Evolutionary conservation across 2,888 invertebrate genomes (phyloP).

Genomic region (Selenia dentaria): DNA sequence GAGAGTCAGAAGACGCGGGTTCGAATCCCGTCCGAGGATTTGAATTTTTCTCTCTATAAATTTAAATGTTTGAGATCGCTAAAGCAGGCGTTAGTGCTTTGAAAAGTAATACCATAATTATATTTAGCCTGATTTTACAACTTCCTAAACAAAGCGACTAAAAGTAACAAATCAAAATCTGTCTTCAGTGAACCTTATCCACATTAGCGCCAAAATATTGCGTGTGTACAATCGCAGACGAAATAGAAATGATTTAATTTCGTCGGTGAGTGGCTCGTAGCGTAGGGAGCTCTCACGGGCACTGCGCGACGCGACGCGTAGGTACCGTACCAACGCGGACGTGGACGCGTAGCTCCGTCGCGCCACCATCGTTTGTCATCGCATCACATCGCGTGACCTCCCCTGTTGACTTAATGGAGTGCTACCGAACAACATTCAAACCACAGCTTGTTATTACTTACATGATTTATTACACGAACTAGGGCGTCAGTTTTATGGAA

Average conservation of each 20-base stretch:
- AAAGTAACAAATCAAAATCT: too few species aligned
- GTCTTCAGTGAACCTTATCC: slow-evolving; percentile 36
- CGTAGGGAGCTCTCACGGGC: slow-evolving; percentile 47
- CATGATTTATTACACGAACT: slow-evolving; percentile 46
- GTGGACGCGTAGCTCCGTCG: too few species aligned
- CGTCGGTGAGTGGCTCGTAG: slow-evolving; percentile 59
- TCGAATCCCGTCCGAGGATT: too few species aligned
- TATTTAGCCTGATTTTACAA: too few species aligned
- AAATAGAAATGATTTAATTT: slow-evolving; percentile 81
- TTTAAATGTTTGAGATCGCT: too few species aligned
- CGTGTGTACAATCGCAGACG: slow-evolving; percentile 68
- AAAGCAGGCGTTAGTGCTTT: too few species aligned
- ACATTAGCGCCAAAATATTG: slow-evolving; percentile 56
- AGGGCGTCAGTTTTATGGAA: slow-evolving; percentile 13
- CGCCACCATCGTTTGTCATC: slow-evolving; percentile 50
- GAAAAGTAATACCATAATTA: too few species aligned
- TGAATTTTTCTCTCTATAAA: too few species aligned
- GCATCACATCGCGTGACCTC: slow-evolving; percentile 65
- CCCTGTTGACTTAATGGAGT: slow-evolving; percentile 78
- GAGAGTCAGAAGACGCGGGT: too few species aligned
- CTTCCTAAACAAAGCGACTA: too few species aligned
- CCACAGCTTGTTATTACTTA: slow-evolving; percentile 57
- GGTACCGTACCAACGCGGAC: too few species aligned
- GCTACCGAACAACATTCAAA: slow-evolving; percentile 59
- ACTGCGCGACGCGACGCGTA: slow-evolving; percentile 10